phyloP scores from a whole-genome alignment of 2,113 vertebrate genomes.

The Anas platyrhynchos region DNA sequence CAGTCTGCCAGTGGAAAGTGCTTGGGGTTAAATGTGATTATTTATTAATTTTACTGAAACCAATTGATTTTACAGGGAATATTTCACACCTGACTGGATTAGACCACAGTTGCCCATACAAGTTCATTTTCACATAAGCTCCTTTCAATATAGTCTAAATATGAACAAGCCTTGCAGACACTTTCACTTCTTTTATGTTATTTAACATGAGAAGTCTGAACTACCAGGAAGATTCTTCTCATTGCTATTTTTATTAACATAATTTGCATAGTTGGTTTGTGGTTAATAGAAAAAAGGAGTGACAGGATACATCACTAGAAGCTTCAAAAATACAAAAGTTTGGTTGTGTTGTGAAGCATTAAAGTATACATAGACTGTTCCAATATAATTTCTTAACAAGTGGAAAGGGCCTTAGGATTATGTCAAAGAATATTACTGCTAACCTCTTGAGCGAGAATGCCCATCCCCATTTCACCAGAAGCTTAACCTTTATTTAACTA shows the following conservation, averaged over 20 bases:
- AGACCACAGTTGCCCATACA: background rate
- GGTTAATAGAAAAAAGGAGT: background rate
- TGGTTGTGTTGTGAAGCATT: background rate
- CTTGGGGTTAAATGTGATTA: background rate
- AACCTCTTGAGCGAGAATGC: background rate
- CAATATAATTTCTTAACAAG: background rate
- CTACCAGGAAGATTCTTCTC: background rate
- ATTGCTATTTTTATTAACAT: background rate
- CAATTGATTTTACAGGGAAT: background rate
- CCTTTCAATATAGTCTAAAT: background rate
- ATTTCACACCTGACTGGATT: background rate
- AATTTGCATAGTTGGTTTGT: background rate
- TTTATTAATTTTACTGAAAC: background rate
- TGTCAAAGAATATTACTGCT: background rate
- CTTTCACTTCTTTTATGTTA: background rate
- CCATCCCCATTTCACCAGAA: background rate
- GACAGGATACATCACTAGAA: background rate
- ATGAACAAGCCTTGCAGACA: background rate
- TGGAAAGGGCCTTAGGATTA: background rate
- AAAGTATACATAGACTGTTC: background rate
- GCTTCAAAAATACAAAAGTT: background rate
- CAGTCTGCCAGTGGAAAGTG: background rate
- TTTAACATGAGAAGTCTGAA: background rate
- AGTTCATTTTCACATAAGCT: background rate
- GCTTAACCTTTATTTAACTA: constrained; percentile 26